Evolutionary conservation across 1,140 invertebrate species (phyloP).

Genomic region (Dendrolimus kikuchii): DNA sequence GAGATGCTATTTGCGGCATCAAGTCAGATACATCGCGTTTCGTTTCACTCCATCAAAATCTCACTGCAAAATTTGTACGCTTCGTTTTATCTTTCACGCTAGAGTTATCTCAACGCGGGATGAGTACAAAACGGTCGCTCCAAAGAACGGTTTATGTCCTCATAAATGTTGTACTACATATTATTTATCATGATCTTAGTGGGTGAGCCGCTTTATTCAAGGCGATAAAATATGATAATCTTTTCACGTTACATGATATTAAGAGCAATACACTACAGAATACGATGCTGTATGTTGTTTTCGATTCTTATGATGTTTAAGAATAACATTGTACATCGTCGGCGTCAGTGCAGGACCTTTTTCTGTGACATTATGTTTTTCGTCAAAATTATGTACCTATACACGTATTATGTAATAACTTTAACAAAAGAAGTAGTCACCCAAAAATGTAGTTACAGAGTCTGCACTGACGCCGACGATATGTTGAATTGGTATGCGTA

Average conservation of each 20-base stretch:
- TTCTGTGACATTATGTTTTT: too few species aligned
- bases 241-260: not conserved
- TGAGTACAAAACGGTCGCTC: conserved; percentile 30
- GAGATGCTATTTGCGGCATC: too few species aligned
- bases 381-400: too few species aligned
- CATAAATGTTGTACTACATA: conserved; percentile 35
- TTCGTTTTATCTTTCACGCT: conserved; percentile 35
- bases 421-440: too few species aligned
- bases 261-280: not conserved
- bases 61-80: conserved; percentile 31
- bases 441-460: too few species aligned
- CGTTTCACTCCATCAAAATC: conserved; percentile 40
- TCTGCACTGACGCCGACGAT: too few species aligned
- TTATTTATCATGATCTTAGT: conserved; percentile 36
- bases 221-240: conserved; percentile 5
- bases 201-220: conserved; percentile 22
- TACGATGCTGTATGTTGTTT: too few species aligned
- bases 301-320: too few species aligned
- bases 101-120: conserved; percentile 18
- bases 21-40: conserved; percentile 14
- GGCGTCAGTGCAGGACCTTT: too few species aligned
- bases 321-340: too few species aligned
- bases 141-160: conserved; percentile 35
- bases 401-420: too few species aligned
- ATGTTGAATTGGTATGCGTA: too few species aligned